Evolutionary conservation across 1,140 invertebrate species (phyloP).

Genomic region (Sesamia nonagrioides): DNA sequence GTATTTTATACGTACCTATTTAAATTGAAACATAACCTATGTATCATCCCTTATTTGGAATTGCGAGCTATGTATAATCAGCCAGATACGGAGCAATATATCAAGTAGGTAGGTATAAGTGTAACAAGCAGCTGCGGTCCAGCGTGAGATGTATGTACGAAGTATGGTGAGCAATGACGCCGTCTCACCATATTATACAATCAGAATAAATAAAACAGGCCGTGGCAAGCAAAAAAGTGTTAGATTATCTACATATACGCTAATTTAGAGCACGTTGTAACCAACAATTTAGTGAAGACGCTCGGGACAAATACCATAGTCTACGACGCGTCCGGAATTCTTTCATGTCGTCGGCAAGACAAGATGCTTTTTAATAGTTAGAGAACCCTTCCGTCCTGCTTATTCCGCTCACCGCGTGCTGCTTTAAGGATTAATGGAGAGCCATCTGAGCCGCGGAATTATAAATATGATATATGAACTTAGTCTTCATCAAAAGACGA

Average conservation of each 20-base stretch:
- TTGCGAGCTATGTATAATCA: not conserved
- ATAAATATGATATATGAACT: slow-evolving; percentile 19
- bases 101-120: slow-evolving; percentile 33
- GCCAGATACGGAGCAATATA: not conserved
- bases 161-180: slow-evolving; percentile 33
- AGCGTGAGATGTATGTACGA: slow-evolving; percentile 2
- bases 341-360: slow-evolving; percentile 19
- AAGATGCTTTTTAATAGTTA: slow-evolving; percentile 24
- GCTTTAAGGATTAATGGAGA: slow-evolving; percentile 28
- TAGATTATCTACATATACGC: not conserved
- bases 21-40: too few relatives aligned
- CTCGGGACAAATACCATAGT: not conserved
- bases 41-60: not conserved
- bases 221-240: slow-evolving; percentile 1
- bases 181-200: slow-evolving; percentile 18
- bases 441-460: slow-evolving; percentile 7
- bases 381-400: not conserved
- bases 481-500: not conserved
- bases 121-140: slow-evolving; percentile 19
- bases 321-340: slow-evolving; percentile 7
- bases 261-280: slow-evolving; percentile 20
- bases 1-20: too few relatives aligned
- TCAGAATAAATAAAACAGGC: slow-evolving; percentile 34
- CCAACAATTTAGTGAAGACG: not conserved
- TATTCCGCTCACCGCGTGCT: slow-evolving; percentile 12